Evolutionary conservation across 2,797 vertebrate species (phyloP), one percentile per base, ranked within the genome.

Genomic region (Sciurus vulgaris): DNA sequence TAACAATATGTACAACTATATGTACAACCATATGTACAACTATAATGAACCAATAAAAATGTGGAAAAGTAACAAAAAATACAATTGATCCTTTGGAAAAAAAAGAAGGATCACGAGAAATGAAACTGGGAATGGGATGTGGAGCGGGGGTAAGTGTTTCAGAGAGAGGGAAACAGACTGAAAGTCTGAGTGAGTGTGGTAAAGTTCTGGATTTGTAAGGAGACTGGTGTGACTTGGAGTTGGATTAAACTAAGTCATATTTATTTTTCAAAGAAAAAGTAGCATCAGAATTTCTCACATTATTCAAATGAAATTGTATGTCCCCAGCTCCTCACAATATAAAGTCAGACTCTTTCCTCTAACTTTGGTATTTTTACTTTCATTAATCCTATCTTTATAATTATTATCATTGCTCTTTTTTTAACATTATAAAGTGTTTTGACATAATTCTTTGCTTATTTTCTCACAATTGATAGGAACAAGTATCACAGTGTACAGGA

Each of bases 261-360:
- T 56, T 92, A 35, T 86, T 79, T 88, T 28, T 51, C 63, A 30
- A 74, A 86, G 47, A 76, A 91, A 70, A 95, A 28, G 69, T 70
- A 67, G 30, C 22, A 67, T 30, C 44, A 74, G 61, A 77, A 77
- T 82, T 67, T 77, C 30, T 93, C 30, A 49, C 5, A 41, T 77
- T 81, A 22, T 87, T 85, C 35, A 69, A 89, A 41, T 95, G 61
- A 56, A 86, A 74, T 91, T 63, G 18, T 30, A 41, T 65, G 67
- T 88, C 17, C 15, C 8, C 26, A 88, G 12, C 41, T 70, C 17
- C 24, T 33, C 61, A 33, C 2, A 49, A 1, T 82, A 49, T 78
- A 74, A 95, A 92, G 44, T 13, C 69, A 82, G 35, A 73, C 7
- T 35, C 7, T 77, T 86, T 59, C 65, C 18, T 90, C 12, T 61